Conservation (phyloP, 1,140 invertebrate species). For the Laodelphax striatellus region DNA sequence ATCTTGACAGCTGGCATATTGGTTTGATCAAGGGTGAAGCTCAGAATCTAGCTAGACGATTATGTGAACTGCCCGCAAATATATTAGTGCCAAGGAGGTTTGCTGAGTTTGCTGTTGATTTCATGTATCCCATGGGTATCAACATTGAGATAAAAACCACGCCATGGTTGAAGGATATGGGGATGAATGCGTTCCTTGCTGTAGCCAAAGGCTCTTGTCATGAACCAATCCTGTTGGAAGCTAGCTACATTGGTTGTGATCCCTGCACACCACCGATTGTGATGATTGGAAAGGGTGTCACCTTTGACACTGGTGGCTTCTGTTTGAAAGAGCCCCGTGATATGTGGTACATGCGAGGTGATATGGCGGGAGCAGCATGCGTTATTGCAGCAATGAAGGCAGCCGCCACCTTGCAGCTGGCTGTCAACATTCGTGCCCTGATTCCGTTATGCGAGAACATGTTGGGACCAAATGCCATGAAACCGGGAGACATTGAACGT, state of each 20-base stretch:
- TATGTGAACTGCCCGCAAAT: slow-evolving; percentile 55
- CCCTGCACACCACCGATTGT: slow-evolving; percentile 33
- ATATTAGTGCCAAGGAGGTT: slow-evolving; percentile 48
- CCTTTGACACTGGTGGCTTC: slow-evolving; percentile 55
- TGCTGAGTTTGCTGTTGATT: slow-evolving; percentile 36
- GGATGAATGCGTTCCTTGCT: slow-evolving; percentile 50
- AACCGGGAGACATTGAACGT: slow-evolving; percentile 50
- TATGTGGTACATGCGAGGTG: slow-evolving; percentile 50
- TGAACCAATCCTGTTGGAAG: slow-evolving; percentile 48
- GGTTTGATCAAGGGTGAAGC: slow-evolving; percentile 43
- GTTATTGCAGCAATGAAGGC: slow-evolving; percentile 40
- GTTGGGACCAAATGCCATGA: slow-evolving; percentile 44
- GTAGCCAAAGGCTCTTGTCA: slow-evolving; percentile 47
- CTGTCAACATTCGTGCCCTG: slow-evolving; percentile 41
- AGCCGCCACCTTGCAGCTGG: slow-evolving; percentile 38
- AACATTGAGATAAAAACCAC: slow-evolving; percentile 38
- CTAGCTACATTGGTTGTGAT: slow-evolving; percentile 37
- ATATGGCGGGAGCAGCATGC: slow-evolving; percentile 57
- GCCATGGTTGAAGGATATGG: slow-evolving; percentile 44
- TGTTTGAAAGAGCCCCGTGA: slow-evolving; percentile 42
- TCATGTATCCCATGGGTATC: slow-evolving; percentile 34
- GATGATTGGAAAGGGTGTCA: slow-evolving; percentile 43
- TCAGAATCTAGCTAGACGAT: slow-evolving; percentile 45
- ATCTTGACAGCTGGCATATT: slow-evolving; percentile 39
- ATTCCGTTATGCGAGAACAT: slow-evolving; percentile 54